Conservation (phyloP, 1,140 invertebrate species). For the Antheraea mylitta region DNA sequence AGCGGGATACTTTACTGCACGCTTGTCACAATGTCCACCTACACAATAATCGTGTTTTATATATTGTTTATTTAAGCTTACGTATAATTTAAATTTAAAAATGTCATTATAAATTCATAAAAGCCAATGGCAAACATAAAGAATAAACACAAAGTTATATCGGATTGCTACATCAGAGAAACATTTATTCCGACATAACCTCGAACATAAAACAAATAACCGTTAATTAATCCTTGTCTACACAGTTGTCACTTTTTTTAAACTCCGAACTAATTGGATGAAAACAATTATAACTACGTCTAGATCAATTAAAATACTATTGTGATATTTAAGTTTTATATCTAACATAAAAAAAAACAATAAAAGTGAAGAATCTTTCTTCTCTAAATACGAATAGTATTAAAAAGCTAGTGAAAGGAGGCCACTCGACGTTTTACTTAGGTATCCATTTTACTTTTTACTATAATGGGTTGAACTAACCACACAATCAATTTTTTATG, state of each 20-base stretch:
- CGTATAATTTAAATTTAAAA: too few species aligned
- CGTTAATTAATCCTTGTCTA: neutral
- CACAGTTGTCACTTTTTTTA: neutral
- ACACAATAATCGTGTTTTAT: too few species aligned
- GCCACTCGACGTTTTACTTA: constrained; percentile 14
- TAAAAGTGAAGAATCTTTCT: constrained; percentile 12
- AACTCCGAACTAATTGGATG: neutral
- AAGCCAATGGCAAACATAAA: too few species aligned
- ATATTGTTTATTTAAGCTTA: too few species aligned
- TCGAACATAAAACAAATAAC: neutral
- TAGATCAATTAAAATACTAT: neutral
- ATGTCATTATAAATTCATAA: too few species aligned
- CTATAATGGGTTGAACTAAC: neutral
- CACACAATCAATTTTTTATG: neutral
- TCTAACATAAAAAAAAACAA: neutral
- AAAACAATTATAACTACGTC: neutral
- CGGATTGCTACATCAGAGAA: too few species aligned
- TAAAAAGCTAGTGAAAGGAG: constrained; percentile 20
- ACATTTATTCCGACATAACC: too few species aligned
- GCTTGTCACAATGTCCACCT: too few species aligned
- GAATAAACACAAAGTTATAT: too few species aligned
- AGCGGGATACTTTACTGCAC: too few species aligned
- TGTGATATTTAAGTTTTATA: neutral
- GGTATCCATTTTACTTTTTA: constrained; percentile 4
- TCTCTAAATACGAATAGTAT: constrained; percentile 14